Evolutionary conservation across 2,797 vertebrate species (phyloP).

Genomic region (Hephaestus fuliginosus): DNA sequence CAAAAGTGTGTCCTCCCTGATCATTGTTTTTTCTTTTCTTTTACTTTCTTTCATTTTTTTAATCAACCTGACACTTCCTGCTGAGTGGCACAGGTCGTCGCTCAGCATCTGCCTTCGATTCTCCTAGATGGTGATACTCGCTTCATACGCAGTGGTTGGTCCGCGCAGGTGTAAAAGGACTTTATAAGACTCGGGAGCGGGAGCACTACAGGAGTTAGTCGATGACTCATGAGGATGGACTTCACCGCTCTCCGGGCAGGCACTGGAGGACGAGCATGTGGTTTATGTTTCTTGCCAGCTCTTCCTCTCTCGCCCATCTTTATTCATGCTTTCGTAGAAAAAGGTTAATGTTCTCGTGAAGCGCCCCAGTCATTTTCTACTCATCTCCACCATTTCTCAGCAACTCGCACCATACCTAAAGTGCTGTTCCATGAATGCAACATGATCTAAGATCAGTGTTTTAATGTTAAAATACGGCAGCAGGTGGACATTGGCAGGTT

Average conservation of each 20-base stretch:
- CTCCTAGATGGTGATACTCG: neutral
- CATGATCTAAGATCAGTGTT: constrained; percentile 4
- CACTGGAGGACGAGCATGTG: constrained; percentile 69
- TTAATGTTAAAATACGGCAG: neutral
- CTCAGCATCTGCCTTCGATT: constrained; percentile 55
- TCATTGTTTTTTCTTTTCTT: neutral
- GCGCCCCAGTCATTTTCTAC: constrained; percentile 25
- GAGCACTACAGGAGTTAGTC: constrained; percentile 58
- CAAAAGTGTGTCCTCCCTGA: constrained; percentile 2
- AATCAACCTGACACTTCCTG: constrained; percentile 30
- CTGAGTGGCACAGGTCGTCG: constrained; percentile 38
- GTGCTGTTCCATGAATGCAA: constrained; percentile 15
- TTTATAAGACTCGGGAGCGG: constrained; percentile 57
- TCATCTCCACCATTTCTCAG: constrained; percentile 19
- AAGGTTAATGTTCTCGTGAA: constrained; percentile 48
- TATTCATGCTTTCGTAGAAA: constrained; percentile 49
- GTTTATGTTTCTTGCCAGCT: constrained; percentile 70
- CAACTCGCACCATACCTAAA: constrained; percentile 1
- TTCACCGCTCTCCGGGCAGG: constrained; percentile 66
- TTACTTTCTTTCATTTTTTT: neutral
- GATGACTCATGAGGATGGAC: constrained; percentile 66
- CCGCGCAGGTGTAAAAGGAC: constrained; percentile 67
- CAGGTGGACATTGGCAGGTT: neutral
- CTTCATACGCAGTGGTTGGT: constrained; percentile 27
- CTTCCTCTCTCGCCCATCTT: constrained; percentile 42